Evolutionary conservation across 2,888 invertebrate species (phyloP), one percentile per base, ranked within the genome.

Genomic region (Temnothorax unifasciatus): DNA sequence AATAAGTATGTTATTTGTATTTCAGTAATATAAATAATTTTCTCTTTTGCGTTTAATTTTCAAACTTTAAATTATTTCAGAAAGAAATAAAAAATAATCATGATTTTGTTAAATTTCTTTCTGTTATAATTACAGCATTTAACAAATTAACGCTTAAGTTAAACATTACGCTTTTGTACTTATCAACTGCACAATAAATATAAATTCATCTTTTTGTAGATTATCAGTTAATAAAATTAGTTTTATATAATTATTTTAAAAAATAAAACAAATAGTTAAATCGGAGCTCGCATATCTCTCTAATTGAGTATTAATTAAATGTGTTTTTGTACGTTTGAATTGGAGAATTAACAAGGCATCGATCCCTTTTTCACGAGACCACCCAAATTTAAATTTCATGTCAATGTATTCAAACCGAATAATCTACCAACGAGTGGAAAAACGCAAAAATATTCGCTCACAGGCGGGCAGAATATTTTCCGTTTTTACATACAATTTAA

Each of bases 401-500:
- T 59, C 15, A 8, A 59, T 47, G 44, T 29, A 34, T 61, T 74
- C 29, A 18, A 59, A 18, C 13, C n/a, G 44, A 74, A 74, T 59
- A 34, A 61, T 61, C n/a, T 47, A 0, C 5, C 44, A 29, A 73
- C 18, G 59, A 74, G n/a, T 29, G 18, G n/a, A 59, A 74, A 59
- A 71, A 38, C 54, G 54, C n/a, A 41, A 68, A 73, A 25, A 25
- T 57, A 57, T 57, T 41, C 41, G 18, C 41, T 73, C 41, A 18
- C 54, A 18, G 6, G 18, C 11, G 41, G 15, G 41, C 54, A 73
- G 38, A 73, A 73, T 41, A 57, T 38, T 57, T 74, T 74, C 25
- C 38, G 18, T 75, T 50, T 75, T 63, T 59, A 38, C 41, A 21
- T 41, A n/a, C 13, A 76, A 50, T 66, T 82, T 50, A 50, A 52